Evolutionary conservation across 2,888 invertebrate species (phyloP).

Genomic region (Odontomyia ornata): DNA sequence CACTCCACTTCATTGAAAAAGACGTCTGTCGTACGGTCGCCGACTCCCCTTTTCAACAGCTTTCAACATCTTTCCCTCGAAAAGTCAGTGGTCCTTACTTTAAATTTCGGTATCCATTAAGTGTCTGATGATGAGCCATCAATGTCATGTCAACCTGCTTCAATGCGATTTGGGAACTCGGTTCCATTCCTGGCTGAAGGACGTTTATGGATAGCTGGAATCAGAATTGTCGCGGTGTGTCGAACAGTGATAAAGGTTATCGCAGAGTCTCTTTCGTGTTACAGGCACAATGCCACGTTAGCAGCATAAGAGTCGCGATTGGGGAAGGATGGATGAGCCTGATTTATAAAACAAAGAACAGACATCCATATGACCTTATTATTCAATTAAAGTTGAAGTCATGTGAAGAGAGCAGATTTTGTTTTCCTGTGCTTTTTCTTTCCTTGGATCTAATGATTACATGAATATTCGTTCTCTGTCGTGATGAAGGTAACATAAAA

Average conservation of each 20-base stretch:
- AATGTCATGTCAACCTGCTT: conserved; percentile 43
- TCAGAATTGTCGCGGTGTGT: conserved; percentile 42
- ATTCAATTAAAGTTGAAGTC: conserved; percentile 16
- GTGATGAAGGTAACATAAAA: too few relatives aligned
- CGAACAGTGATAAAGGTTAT: conserved; percentile 44
- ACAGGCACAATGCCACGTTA: neutral
- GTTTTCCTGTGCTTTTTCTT: neutral
- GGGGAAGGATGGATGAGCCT: neutral
- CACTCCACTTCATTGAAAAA: conserved; percentile 35
- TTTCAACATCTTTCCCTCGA: conserved; percentile 15
- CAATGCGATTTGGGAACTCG: neutral
- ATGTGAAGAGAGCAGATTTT: neutral
- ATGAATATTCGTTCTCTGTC: too few relatives aligned
- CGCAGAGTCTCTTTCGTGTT: neutral
- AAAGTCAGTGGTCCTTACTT: conserved; percentile 36
- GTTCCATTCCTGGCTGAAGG: neutral
- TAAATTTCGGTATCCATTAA: conserved; percentile 43
- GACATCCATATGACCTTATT: conserved; percentile 18
- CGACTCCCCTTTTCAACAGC: conserved; percentile 25
- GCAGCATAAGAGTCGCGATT: neutral
- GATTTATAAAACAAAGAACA: conserved; percentile 19
- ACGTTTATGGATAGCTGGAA: conserved; percentile 34
- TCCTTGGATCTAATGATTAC: too few relatives aligned
- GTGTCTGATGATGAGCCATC: conserved; percentile 40
- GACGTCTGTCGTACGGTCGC: conserved; percentile 35